Evolutionary conservation across 2,797 vertebrate species (phyloP).

Genomic region (Onychomys leucogaster): DNA sequence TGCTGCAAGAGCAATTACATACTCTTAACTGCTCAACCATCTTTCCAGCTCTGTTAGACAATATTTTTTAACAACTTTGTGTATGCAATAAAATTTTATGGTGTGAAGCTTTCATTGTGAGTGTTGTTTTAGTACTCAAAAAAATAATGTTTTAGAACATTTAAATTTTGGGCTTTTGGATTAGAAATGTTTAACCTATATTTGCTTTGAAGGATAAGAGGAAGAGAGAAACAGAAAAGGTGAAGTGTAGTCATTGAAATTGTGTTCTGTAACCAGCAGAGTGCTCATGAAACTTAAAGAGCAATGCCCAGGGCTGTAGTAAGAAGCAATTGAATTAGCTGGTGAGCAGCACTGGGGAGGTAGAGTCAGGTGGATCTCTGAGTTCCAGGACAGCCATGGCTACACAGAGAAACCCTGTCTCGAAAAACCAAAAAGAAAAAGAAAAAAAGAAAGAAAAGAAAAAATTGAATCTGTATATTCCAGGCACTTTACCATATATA

Average conservation of each 20-base stretch:
- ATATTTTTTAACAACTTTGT: not conserved
- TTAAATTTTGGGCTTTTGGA: not conserved
- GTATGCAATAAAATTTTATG: not conserved
- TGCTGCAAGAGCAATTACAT: not conserved
- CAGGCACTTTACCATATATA: not conserved
- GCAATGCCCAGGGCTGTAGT: not conserved
- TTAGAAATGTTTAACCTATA: not conserved
- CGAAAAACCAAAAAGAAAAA: not conserved
- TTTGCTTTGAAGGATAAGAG: constrained; percentile 32
- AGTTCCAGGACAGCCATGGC: not conserved
- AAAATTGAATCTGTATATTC: not conserved
- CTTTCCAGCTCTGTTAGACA: not conserved
- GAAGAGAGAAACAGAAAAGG: not conserved
- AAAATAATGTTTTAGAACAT: not conserved
- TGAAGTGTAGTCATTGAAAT: not conserved
- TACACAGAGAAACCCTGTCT: not conserved
- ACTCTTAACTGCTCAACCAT: not conserved
- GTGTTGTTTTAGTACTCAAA: not conserved
- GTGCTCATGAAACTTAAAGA: constrained; percentile 18
- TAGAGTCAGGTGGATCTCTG: not conserved
- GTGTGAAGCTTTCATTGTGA: not conserved
- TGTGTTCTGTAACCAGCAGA: not conserved
- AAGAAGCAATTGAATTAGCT: not conserved
- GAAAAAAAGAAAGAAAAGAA: too few species aligned
- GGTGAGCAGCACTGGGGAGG: not conserved